Percentiles rank a stretch among this genome's conserved stretches.
These are phyloP conservation scores for Lanius ludovicianus DNA, from an alignment of 2,113 vertebrate species.

Conservation along the genomic window DNA sequence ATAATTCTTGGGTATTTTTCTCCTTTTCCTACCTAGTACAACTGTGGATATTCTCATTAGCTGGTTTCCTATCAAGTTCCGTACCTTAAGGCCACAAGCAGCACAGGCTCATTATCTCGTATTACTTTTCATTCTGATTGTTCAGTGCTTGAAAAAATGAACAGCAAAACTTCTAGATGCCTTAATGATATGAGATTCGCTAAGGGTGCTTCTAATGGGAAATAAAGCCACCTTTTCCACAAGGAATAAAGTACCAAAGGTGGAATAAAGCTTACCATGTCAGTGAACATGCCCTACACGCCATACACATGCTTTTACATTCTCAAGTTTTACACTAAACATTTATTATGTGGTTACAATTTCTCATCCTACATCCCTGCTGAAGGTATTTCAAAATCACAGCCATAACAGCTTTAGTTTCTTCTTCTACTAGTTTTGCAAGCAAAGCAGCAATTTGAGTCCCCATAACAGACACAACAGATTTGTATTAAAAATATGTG, in stretches of 20 bases:
- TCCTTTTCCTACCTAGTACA: neutral
- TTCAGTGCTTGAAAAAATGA: constrained; percentile 9
- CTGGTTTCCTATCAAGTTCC: constrained; percentile 3
- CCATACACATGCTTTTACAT: neutral
- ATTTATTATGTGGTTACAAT: neutral
- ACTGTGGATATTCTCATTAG: constrained; percentile 26
- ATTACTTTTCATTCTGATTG: constrained; percentile 38
- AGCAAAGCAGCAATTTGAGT: constrained; percentile 43
- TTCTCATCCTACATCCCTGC: neutral
- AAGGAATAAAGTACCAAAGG: neutral
- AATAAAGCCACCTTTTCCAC: neutral
- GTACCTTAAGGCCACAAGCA: constrained; percentile 33
- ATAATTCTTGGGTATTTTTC: neutral
- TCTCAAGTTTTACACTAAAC: neutral
- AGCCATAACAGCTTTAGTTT: constrained; percentile 12
- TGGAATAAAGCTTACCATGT: neutral
- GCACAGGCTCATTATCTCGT: neutral
- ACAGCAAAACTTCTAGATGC: neutral
- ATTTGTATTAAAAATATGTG: constrained; percentile 43
- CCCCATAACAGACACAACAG: constrained; percentile 22
- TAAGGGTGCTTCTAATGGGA: neutral
- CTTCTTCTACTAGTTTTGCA: constrained; percentile 9
- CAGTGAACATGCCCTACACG: neutral
- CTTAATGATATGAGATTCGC: neutral
- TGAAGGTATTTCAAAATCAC: constrained; percentile 4